Percentiles rank a stretch among this genome's conserved stretches.
phyloP scores from a whole-genome alignment of 2,888 invertebrate genomes.

The Cetonia aurata region DNA sequence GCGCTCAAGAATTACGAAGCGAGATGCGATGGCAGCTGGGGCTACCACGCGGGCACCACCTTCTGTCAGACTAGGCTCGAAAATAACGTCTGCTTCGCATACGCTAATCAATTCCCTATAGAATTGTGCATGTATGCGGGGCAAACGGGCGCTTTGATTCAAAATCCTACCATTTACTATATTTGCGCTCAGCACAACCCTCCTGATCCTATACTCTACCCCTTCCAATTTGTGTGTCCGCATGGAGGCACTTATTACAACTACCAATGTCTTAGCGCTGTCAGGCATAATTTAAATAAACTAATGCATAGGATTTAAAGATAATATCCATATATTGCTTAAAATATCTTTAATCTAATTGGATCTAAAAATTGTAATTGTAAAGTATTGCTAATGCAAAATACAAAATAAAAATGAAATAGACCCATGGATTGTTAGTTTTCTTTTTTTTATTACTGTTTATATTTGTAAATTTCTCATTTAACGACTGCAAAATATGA shows the following conservation, averaged over 20 bases:
- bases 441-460: not conserved
- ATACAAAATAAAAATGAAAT: not conserved
- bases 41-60: constrained; percentile 45
- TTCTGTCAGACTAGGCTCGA: constrained; percentile 40
- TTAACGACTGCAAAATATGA: no score
- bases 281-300: constrained; percentile 7
- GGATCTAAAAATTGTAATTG: no score
- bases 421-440: not conserved
- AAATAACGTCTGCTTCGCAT: constrained; percentile 4
- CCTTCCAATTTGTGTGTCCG: constrained; percentile 38
- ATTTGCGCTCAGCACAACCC: constrained; percentile 35
- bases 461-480: no score
- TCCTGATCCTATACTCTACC: constrained; percentile 25
- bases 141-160: constrained; percentile 29
- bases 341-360: no score
- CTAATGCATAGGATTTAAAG: constrained; percentile 10
- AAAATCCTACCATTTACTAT: constrained; percentile 46
- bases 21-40: constrained; percentile 38
- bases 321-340: not conserved
- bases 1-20: not conserved
- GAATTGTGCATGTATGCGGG: constrained; percentile 37
- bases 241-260: constrained; percentile 40
- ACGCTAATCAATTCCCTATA: constrained; percentile 26
- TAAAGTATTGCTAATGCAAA: not conserved
- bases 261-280: not conserved